Conservation (phyloP, 2,888 invertebrate species). For the Ctenicera cuprea region DNA sequence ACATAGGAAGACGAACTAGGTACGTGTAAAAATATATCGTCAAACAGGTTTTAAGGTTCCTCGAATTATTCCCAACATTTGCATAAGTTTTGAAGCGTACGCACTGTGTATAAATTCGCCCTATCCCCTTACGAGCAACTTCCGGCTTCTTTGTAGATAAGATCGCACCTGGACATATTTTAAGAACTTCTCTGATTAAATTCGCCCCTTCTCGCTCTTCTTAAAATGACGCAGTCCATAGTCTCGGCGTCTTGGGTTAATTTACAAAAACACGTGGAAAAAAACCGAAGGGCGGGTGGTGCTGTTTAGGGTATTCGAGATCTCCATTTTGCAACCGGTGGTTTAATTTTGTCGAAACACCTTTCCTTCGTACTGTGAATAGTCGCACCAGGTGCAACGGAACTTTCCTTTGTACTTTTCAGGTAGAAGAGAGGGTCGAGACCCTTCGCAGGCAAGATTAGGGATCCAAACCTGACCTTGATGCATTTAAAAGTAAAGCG, state of each 20-base stretch:
- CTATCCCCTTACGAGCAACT: constrained; percentile 23
- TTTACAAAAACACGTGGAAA: constrained; percentile 4
- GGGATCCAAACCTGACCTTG: constrained; percentile 18
- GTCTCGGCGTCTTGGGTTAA: constrained; percentile 7
- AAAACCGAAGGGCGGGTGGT: neutral
- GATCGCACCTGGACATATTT: constrained; percentile 31
- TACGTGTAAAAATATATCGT: too few relatives aligned
- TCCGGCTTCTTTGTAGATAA: constrained; percentile 36
- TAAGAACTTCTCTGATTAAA: constrained; percentile 26
- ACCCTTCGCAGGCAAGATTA: constrained; percentile 4
- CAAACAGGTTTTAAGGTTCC: neutral
- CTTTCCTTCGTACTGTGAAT: constrained; percentile 10
- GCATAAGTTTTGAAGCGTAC: constrained; percentile 16
- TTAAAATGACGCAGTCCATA: neutral
- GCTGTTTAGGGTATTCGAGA: neutral
- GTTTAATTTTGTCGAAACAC: constrained; percentile 17
- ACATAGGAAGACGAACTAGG: too few relatives aligned
- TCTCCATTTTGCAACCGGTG: constrained; percentile 26
- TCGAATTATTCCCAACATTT: neutral
- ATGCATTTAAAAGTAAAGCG: neutral
- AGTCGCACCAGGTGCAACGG: constrained; percentile 30
- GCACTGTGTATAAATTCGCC: constrained; percentile 9
- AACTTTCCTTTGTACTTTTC: constrained; percentile 16
- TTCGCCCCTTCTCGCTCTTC: neutral
- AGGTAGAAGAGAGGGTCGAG: constrained; percentile 21